Evolutionary conservation across 2,113 vertebrate species (phyloP).

Genomic region (Malurus elegans): DNA sequence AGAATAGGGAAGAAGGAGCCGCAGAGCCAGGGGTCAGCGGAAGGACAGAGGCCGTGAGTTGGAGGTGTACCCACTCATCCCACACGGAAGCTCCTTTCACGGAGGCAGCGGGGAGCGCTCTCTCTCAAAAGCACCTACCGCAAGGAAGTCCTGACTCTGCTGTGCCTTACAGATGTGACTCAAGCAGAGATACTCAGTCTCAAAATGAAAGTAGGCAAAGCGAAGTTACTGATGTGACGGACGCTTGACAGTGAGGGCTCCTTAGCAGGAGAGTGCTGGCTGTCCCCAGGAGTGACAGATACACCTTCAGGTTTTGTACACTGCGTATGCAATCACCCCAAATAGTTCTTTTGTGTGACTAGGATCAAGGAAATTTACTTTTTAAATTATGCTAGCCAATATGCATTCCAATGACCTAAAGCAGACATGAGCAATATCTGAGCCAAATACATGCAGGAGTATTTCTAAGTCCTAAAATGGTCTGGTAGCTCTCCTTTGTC

Average conservation of each 20-base stretch:
- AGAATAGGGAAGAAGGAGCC: slow-evolving; percentile 32
- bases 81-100: slow-evolving; percentile 39
- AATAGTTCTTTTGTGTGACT: not conserved
- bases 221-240: not conserved
- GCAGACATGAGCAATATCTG: not conserved
- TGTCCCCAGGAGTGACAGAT: not conserved
- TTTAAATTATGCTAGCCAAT: not conserved
- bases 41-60: slow-evolving; percentile 22
- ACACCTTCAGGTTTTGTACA: not conserved
- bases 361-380: not conserved
- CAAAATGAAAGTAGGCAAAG: not conserved
- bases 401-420: not conserved
- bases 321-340: not conserved
- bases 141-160: slow-evolving; percentile 39
- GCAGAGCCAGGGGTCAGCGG: not conserved
- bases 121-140: slow-evolving; percentile 26
- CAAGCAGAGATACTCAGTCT: not conserved
- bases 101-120: not conserved
- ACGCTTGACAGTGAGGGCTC: not conserved
- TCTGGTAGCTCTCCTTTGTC: not conserved
- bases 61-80: slow-evolving; percentile 47
- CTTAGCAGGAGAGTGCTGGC: not conserved
- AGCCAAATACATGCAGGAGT: not conserved
- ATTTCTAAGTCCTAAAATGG: not conserved
- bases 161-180: slow-evolving; percentile 1